Conservation (phyloP, 2,888 invertebrate species). For the Protodeltote pygarga region DNA sequence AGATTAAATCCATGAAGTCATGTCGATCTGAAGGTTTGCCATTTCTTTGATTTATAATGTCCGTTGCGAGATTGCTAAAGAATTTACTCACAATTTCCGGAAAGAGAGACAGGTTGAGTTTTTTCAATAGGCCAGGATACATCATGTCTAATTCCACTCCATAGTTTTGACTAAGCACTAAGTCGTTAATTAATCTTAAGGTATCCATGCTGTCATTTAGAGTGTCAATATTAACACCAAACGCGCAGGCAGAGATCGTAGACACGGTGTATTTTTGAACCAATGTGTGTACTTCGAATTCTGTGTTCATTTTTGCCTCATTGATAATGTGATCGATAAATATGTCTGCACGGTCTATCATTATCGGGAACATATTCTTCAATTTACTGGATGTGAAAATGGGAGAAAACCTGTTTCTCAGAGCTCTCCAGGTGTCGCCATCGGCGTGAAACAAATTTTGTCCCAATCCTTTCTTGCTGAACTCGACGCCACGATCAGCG, state of each 20-base stretch:
- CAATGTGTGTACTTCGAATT: slow-evolving; percentile 53
- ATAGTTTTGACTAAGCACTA: slow-evolving; percentile 33
- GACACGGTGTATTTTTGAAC: slow-evolving; percentile 58
- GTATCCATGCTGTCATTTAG: slow-evolving; percentile 34
- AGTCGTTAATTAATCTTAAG: slow-evolving; percentile 38
- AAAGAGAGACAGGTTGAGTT: slow-evolving; percentile 51
- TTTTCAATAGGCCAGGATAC: slow-evolving; percentile 61
- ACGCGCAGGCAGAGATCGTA: slow-evolving; percentile 60
- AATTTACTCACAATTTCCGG: slow-evolving; percentile 48
- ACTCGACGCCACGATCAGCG: slow-evolving; percentile 60
- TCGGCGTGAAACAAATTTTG: slow-evolving; percentile 65
- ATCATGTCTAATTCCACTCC: slow-evolving; percentile 57
- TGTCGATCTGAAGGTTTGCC: slow-evolving; percentile 55
- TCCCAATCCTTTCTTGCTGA: slow-evolving; percentile 61
- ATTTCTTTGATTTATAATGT: slow-evolving; percentile 55
- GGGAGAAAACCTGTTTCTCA: slow-evolving; percentile 64
- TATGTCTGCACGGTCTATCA: slow-evolving; percentile 56
- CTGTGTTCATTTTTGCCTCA: slow-evolving; percentile 31
- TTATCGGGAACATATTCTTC: slow-evolving; percentile 66
- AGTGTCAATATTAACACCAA: slow-evolving; percentile 59
- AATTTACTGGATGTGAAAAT: slow-evolving; percentile 69
- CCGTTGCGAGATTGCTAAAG: slow-evolving; percentile 53
- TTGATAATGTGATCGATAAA: slow-evolving; percentile 51
- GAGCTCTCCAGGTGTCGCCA: slow-evolving; percentile 61
- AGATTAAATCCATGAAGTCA: slow-evolving; percentile 67